phyloP scores from a whole-genome alignment of 92 coral and sea anemone genomes.

The Phymanthus crucifer region DNA sequence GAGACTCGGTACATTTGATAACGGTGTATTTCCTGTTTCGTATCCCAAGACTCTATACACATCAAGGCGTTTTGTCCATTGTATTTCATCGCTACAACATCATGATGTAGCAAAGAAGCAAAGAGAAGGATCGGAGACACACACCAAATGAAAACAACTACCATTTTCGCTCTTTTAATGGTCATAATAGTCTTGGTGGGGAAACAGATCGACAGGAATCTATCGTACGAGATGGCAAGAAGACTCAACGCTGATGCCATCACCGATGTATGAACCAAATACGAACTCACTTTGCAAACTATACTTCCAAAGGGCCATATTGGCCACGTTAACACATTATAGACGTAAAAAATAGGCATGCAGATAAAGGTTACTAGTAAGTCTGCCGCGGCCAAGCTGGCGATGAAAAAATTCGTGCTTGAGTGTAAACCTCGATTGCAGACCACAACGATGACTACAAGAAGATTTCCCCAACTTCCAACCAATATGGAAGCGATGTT shows the following conservation, averaged over 20 bases:
- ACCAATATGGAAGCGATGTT: slow-evolving; percentile 51
- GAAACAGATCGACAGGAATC: slow-evolving; percentile 73
- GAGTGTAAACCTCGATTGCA: slow-evolving; percentile 78
- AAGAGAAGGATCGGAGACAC: slow-evolving; percentile 72
- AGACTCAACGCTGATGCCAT: slow-evolving; percentile 84
- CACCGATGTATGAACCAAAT: slow-evolving; percentile 76
- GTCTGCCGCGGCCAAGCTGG: slow-evolving; percentile 76
- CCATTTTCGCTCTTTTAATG: slow-evolving; percentile 39
- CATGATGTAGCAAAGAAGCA: slow-evolving; percentile 71
- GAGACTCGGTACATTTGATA: slow-evolving; percentile 68
- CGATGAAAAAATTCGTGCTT: slow-evolving; percentile 73
- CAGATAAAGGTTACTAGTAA: slow-evolving; percentile 65
- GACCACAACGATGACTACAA: slow-evolving; percentile 69
- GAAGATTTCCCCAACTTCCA: slow-evolving; percentile 68
- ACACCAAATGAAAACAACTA: slow-evolving; percentile 69
- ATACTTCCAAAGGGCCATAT: slow-evolving; percentile 75
- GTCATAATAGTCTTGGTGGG: slow-evolving; percentile 65
- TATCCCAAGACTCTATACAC: slow-evolving; percentile 77
- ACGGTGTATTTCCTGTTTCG: slow-evolving; percentile 32
- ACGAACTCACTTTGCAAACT: slow-evolving; percentile 61
- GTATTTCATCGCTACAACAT: slow-evolving; percentile 18
- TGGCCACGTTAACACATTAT: slow-evolving; percentile 81
- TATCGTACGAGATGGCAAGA: slow-evolving; percentile 77
- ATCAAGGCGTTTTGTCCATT: slow-evolving; percentile 39
- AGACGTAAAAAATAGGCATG: slow-evolving; percentile 82